phyloP scores from a whole-genome alignment of 2,888 invertebrate species.

The Dusona sp. region DNA sequence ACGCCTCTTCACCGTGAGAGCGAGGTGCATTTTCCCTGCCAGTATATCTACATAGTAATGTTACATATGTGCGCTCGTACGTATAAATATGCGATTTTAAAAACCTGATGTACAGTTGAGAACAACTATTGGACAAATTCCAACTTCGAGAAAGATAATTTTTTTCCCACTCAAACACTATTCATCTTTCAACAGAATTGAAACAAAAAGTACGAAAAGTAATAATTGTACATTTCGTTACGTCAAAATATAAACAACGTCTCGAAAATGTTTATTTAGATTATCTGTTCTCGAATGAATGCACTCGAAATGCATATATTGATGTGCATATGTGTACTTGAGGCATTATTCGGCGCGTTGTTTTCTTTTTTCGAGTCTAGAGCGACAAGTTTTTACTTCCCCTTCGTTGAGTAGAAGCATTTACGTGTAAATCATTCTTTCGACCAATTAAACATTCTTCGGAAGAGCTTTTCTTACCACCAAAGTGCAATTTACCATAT shows the following conservation, averaged over 20 bases:
- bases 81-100: slow-evolving; percentile 9
- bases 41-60: slow-evolving; percentile 16
- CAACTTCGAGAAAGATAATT: neutral
- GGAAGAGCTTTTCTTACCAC: neutral
- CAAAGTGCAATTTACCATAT: slow-evolving; percentile 5
- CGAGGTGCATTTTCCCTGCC: slow-evolving; percentile 54
- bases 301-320: neutral
- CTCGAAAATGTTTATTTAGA: neutral
- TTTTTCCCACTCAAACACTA: neutral
- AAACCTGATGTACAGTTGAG: slow-evolving; percentile 25
- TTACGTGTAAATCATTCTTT: slow-evolving; percentile 3
- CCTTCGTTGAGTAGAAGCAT: neutral
- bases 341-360: neutral
- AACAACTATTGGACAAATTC: slow-evolving; percentile 20
- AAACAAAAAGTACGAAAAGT: neutral
- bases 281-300: neutral
- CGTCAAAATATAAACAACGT: neutral
- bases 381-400: neutral
- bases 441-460: neutral
- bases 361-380: neutral
- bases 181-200: too few relatives aligned
- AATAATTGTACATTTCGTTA: neutral
- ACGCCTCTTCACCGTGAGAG: slow-evolving; percentile 65
- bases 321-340: neutral
- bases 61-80: neutral